Evolutionary conservation across 2,113 vertebrate species (phyloP).

Genomic region (Pseudopipra pipra): DNA sequence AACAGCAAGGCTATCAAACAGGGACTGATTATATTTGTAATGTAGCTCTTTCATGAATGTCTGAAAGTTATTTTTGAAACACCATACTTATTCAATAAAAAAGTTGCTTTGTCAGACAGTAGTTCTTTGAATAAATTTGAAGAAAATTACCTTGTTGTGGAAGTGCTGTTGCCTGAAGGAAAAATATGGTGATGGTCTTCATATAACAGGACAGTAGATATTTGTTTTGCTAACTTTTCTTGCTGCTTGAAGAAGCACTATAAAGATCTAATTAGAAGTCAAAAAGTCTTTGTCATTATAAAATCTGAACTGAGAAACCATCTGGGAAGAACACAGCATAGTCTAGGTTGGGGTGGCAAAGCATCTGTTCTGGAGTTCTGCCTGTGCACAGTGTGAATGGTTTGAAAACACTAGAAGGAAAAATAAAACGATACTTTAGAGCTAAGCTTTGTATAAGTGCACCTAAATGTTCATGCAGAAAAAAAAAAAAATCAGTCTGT

Average conservation of each 20-base stretch:
- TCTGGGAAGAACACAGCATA: not conserved
- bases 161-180: not conserved
- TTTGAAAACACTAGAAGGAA: not conserved
- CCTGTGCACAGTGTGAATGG: not conserved
- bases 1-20: not conserved
- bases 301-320: slow-evolving; percentile 2
- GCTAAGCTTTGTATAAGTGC: not conserved
- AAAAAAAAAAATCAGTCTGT: not conserved
- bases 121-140: not conserved
- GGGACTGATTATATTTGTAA: not conserved
- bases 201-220: not conserved
- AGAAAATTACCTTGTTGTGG: not conserved
- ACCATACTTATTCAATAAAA: not conserved
- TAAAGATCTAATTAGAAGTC: not conserved
- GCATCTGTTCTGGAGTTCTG: slow-evolving; percentile 7
- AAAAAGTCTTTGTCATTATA: not conserved
- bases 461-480: not conserved
- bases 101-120: not conserved
- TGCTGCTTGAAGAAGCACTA: not conserved
- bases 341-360: not conserved
- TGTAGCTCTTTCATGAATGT: not conserved
- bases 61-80: slow-evolving; percentile 19
- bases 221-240: not conserved
- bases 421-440: not conserved
- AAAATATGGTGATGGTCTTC: not conserved